A percentile compares a stretch with the other conserved stretches of the same genome.
Conservation (phyloP, 2,888 invertebrate species). For the Dendrolimus pini region DNA sequence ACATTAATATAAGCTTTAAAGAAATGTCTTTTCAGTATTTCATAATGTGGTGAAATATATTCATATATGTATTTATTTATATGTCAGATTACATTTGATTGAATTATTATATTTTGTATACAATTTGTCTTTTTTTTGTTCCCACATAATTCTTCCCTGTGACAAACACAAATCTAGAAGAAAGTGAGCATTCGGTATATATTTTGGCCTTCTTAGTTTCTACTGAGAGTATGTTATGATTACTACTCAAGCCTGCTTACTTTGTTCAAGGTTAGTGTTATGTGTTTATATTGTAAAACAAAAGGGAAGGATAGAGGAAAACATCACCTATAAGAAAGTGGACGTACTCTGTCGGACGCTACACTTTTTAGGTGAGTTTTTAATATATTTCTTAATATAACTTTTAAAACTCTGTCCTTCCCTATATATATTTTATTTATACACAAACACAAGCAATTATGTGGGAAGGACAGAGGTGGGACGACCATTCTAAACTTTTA, state of each 20-base stretch:
- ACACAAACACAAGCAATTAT: constrained; percentile 19
- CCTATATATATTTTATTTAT: constrained; percentile 47
- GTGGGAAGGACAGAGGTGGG: constrained; percentile 68
- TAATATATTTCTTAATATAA: constrained; percentile 33
- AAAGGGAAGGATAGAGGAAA: constrained; percentile 70
- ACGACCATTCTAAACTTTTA: constrained; percentile 4
- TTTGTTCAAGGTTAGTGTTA: neutral
- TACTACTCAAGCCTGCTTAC: too few relatives aligned
- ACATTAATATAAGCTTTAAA: too few relatives aligned
- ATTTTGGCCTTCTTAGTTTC: too few relatives aligned
- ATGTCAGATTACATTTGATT: constrained; percentile 22
- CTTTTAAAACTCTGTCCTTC: constrained; percentile 78
- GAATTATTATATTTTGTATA: constrained; percentile 47
- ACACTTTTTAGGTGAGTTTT: constrained; percentile 70
- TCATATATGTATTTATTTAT: too few relatives aligned
- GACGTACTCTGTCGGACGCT: constrained; percentile 49
- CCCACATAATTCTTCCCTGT: constrained; percentile 61
- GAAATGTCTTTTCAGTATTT: too few relatives aligned
- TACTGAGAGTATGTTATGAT: too few relatives aligned
- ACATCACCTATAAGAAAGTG: constrained; percentile 69
- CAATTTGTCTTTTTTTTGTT: constrained; percentile 29
- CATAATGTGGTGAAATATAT: too few relatives aligned
- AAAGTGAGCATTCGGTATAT: too few relatives aligned
- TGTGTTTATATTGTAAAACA: constrained; percentile 6
- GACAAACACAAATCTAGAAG: constrained; percentile 4